These are phyloP conservation scores for Emydocephalus ijimae DNA, from an alignment of 2,113 vertebrate species.

Conservation along the genomic window DNA sequence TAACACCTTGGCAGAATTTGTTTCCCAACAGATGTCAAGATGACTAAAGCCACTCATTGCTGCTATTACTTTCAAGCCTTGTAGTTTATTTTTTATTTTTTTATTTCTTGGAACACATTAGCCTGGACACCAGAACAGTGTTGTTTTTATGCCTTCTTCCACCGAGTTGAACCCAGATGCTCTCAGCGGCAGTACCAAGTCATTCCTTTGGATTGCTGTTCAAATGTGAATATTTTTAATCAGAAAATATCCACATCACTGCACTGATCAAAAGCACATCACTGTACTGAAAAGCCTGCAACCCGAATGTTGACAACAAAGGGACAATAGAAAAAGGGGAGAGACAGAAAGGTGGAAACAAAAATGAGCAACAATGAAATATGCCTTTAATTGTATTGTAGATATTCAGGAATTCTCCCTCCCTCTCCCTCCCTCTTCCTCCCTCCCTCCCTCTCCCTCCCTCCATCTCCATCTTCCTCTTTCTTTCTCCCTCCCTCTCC, in stretches of 20 bases:
- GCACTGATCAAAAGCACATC: not conserved
- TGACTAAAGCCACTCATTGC: not conserved
- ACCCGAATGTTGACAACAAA: not conserved
- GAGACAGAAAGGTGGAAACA: not conserved
- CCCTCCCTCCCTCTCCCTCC: no score
- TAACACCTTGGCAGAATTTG: not conserved
- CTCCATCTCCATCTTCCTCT: no score
- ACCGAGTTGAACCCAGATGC: not conserved
- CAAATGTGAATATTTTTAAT: not conserved
- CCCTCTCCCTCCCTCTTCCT: rapidly evolving
- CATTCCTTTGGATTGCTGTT: not conserved
- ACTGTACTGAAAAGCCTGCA: not conserved
- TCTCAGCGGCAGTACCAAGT: not conserved
- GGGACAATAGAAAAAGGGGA: not conserved
- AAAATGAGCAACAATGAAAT: not conserved
- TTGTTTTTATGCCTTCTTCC: not conserved
- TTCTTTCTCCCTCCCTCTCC: no score
- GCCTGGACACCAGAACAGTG: not conserved
- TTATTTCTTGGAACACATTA: not conserved
- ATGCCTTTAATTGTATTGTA: not conserved
- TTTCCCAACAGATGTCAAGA: not conserved
- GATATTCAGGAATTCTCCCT: not conserved
- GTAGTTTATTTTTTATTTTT: not conserved
- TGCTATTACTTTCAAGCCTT: not conserved
- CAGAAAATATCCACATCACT: not conserved